These are phyloP conservation scores for Panonychus citri DNA, from an alignment of 1,140 invertebrate genomes.

Conservation along the genomic window DNA sequence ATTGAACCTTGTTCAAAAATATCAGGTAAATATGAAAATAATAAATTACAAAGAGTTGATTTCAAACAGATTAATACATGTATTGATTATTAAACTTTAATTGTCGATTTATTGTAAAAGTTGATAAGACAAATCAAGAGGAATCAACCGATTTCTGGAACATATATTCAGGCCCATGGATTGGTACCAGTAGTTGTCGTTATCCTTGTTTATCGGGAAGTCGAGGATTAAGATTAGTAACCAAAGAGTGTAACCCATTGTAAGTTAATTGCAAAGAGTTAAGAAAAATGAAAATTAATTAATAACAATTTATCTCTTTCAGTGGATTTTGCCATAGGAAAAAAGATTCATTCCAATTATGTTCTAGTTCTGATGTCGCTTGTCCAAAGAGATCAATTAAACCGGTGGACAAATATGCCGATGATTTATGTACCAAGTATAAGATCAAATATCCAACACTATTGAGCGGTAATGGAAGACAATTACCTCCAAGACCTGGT, in stretches of 20 bases:
- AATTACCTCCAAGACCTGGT: constrained; percentile 13
- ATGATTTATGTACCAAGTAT: constrained; percentile 15
- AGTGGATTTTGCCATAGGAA: constrained; percentile 10
- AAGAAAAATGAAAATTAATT: too few relatives aligned
- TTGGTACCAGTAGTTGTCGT: constrained; percentile 12
- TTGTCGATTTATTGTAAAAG: too few relatives aligned
- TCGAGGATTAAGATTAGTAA: constrained; percentile 14
- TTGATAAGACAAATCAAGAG: too few relatives aligned
- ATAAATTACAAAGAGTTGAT: too few relatives aligned
- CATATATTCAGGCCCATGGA: constrained; percentile 10
- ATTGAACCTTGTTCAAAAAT: background rate
- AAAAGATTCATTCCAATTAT: constrained; percentile 14
- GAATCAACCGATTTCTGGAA: background rate
- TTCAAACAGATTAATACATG: too few relatives aligned
- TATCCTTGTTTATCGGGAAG: constrained; percentile 12
- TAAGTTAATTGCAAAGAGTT: constrained; percentile 9
- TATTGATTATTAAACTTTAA: too few relatives aligned
- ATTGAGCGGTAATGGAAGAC: constrained; percentile 14
- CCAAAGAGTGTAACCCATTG: constrained; percentile 14
- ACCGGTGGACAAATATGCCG: constrained; percentile 13
- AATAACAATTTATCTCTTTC: background rate
- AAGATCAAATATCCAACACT: constrained; percentile 15
- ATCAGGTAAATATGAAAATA: background rate
- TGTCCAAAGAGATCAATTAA: background rate
- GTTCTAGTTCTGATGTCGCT: constrained; percentile 6